A percentile compares a stretch with the other conserved stretches of the same genome.
phyloP scores from a whole-genome alignment of 2,888 invertebrate genomes.

The Scrobipalpa costella region DNA sequence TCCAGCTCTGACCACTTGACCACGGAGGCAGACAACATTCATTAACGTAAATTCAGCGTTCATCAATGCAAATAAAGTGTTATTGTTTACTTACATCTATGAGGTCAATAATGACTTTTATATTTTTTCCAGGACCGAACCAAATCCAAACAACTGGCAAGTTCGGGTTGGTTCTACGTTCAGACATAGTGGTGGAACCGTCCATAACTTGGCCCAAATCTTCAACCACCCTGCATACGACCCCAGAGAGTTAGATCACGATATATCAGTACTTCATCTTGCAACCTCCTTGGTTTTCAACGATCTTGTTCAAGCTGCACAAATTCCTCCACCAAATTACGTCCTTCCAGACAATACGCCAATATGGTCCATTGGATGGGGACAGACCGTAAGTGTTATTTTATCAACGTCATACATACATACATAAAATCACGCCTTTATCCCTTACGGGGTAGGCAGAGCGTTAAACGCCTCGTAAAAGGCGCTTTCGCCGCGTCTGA shows the following conservation, averaged over 20 bases:
- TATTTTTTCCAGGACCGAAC: constrained; percentile 39
- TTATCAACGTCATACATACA: no score
- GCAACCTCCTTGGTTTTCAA: constrained; percentile 35
- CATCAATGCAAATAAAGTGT: no score
- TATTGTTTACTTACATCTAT: no score
- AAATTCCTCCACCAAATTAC: constrained; percentile 52
- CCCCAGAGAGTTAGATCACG: constrained; percentile 39
- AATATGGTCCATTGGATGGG: constrained; percentile 61
- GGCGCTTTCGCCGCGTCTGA: no score
- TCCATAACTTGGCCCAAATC: constrained; percentile 34
- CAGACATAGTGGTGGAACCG: constrained; percentile 47
- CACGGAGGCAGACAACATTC: no score
- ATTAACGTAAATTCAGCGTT: no score
- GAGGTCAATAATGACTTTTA: background rate
- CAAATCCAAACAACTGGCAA: constrained; percentile 38
- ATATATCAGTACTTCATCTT: constrained; percentile 48
- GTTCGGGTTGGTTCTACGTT: constrained; percentile 45
- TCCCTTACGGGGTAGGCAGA: no score
- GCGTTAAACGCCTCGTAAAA: no score
- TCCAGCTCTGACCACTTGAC: no score
- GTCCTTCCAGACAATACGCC: constrained; percentile 46
- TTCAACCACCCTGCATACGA: constrained; percentile 44
- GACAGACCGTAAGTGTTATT: constrained; percentile 29
- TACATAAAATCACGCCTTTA: no score
- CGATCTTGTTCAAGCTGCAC: constrained; percentile 39